Conservation (phyloP, 2,113 vertebrate species). For the Callopanchax toddi region DNA sequence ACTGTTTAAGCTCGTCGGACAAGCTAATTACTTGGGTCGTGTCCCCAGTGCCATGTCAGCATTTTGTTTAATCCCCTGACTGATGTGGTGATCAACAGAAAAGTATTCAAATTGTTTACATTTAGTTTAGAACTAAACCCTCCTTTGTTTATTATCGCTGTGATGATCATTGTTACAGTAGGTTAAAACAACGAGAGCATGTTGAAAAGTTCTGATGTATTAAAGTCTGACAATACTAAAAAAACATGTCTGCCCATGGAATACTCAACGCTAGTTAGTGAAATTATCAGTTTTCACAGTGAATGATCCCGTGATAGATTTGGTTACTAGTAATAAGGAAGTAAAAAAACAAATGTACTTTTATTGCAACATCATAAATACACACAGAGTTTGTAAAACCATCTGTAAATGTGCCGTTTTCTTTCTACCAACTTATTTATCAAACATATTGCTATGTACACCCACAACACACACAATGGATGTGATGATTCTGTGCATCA, state of each 20-base stretch:
- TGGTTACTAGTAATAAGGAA: too few relatives aligned
- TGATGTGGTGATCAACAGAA: neutral
- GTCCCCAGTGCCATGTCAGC: neutral
- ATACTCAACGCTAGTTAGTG: too few relatives aligned
- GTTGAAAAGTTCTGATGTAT: too few relatives aligned
- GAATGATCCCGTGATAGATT: too few relatives aligned
- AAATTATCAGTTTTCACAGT: too few relatives aligned
- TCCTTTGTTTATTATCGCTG: too few relatives aligned
- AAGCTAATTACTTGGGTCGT: neutral
- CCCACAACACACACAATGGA: neutral
- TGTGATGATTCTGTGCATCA: neutral
- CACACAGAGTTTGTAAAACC: neutral
- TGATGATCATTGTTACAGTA: too few relatives aligned
- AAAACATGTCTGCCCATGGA: too few relatives aligned
- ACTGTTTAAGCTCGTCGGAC: neutral
- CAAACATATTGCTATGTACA: neutral
- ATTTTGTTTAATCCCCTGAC: neutral
- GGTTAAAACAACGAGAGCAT: too few relatives aligned
- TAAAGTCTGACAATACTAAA: too few relatives aligned
- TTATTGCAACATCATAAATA: too few relatives aligned
- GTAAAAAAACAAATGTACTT: too few relatives aligned
- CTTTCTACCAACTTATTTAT: neutral
- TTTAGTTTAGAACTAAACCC: neutral
- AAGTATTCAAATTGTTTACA: neutral
- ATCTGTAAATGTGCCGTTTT: neutral